These are phyloP conservation scores for Glaucidium brasilianum DNA, from an alignment of 2,113 vertebrate species.

Conservation along the genomic window DNA sequence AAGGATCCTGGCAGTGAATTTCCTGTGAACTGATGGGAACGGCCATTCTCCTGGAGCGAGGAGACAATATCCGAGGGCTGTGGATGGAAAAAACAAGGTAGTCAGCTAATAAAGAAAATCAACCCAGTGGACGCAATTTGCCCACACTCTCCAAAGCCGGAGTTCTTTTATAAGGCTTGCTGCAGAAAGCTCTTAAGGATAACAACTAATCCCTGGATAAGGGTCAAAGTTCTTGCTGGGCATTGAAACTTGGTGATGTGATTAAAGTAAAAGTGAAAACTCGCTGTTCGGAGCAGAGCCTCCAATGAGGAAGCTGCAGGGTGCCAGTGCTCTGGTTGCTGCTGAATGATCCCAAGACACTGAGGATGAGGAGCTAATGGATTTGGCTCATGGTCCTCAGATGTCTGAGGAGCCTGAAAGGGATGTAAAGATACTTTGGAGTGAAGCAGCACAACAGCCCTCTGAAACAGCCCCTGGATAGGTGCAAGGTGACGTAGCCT, in stretches of 20 bases:
- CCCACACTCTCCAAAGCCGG: not conserved
- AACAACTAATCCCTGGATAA: constrained; percentile 49
- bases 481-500: not conserved
- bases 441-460: not conserved
- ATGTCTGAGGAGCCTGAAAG: not conserved
- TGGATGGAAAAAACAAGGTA: not conserved
- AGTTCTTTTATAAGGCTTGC: constrained; percentile 28
- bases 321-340: not conserved
- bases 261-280: constrained; percentile 56
- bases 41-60: not conserved
- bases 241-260: constrained; percentile 45
- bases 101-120: constrained; percentile 55
- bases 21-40: constrained; percentile 16
- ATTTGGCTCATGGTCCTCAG: not conserved
- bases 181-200: constrained; percentile 26
- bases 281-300: not conserved
- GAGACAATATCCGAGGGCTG: not conserved
- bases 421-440: not conserved
- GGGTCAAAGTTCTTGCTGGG: constrained; percentile 51
- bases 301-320: not conserved
- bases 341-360: not conserved
- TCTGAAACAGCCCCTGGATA: not conserved
- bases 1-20: not conserved
- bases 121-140: constrained; percentile 30
- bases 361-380: not conserved